Conservation (phyloP, 2,888 invertebrate genomes). For the Orchesella flavescens region DNA sequence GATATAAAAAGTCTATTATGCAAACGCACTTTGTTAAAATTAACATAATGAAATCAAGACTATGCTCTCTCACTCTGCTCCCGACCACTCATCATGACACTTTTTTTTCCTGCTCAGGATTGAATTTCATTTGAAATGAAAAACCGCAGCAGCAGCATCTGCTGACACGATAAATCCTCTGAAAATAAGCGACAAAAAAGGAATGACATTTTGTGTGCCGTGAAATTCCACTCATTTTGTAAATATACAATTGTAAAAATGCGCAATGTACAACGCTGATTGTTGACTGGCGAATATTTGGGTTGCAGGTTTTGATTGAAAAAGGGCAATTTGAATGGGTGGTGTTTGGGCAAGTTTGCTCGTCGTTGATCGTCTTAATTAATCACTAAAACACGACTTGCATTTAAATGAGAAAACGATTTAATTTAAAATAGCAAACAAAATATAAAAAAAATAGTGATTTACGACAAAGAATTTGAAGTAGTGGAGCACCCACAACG, state of each 20-base stretch:
- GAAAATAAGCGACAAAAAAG: slow-evolving; percentile 32
- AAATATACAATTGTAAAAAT: too few species aligned
- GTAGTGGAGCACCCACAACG: slow-evolving; percentile 7
- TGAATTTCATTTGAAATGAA: background rate
- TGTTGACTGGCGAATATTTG: background rate
- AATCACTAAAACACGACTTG: background rate
- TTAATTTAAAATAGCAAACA: background rate
- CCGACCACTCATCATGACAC: too few species aligned
- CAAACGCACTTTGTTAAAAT: too few species aligned
- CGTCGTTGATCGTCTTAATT: background rate
- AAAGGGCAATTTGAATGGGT: slow-evolving; percentile 17
- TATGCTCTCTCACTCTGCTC: too few species aligned
- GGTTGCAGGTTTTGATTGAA: slow-evolving; percentile 7
- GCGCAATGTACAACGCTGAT: too few species aligned
- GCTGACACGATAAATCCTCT: slow-evolving; percentile 22
- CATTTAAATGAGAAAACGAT: background rate
- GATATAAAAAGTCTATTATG: background rate
- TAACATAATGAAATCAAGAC: too few species aligned
- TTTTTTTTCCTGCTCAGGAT: background rate
- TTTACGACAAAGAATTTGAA: background rate
- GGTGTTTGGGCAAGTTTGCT: background rate
- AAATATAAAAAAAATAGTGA: background rate
- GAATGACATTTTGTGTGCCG: slow-evolving; percentile 16
- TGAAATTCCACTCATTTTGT: background rate
- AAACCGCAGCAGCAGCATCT: background rate